Conservation (phyloP, 2,888 invertebrate species). For the Sclerodermus sp. region DNA sequence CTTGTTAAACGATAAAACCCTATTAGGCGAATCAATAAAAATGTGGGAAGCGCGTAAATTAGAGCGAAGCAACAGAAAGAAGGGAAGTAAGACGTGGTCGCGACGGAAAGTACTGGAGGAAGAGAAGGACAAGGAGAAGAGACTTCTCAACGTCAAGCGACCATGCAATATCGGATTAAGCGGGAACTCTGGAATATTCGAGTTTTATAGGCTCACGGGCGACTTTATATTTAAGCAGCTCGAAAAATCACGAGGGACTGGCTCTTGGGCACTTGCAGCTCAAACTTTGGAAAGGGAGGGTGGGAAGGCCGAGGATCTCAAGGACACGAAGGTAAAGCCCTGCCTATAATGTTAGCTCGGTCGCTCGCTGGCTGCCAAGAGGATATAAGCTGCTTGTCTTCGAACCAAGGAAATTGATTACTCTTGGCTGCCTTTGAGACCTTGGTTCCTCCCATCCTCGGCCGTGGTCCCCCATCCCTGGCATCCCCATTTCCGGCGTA, state of each 20-base stretch:
- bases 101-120: too few relatives aligned
- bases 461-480: constrained; percentile 5
- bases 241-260: background rate
- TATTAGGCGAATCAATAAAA: too few relatives aligned
- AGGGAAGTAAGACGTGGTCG: too few relatives aligned
- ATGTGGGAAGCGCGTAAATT: too few relatives aligned
- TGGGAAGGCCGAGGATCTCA: constrained; percentile 7
- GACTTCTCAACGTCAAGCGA: too few relatives aligned
- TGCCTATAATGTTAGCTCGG: constrained; percentile 8
- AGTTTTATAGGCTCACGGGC: too few relatives aligned
- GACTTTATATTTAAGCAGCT: too few relatives aligned
- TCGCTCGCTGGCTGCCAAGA: constrained; percentile 17
- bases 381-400: constrained; percentile 26
- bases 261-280: background rate
- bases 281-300: background rate
- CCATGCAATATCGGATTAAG: too few relatives aligned
- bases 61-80: too few relatives aligned
- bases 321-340: constrained; percentile 21
- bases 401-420: constrained; percentile 27
- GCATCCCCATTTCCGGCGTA: constrained; percentile 4
- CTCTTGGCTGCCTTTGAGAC: constrained; percentile 19
- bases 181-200: too few relatives aligned
- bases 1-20: too few relatives aligned
- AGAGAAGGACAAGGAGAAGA: too few relatives aligned
- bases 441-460: constrained; percentile 1